These are phyloP conservation scores for Drosophila carrolli DNA, from an alignment of 1,140 invertebrate species.

Conservation along the genomic window DNA sequence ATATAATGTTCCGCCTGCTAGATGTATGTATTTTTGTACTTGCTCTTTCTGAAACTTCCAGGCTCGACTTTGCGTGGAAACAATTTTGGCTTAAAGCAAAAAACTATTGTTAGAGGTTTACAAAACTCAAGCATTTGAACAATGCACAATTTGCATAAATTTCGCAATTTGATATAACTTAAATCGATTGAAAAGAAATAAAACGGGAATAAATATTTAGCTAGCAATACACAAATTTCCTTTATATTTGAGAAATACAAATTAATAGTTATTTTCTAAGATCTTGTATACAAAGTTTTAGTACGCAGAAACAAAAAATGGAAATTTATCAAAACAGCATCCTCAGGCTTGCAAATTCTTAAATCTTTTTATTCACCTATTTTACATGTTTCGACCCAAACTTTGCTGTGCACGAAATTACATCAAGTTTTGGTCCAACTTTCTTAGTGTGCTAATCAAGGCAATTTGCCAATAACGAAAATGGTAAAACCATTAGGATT, in stretches of 20 bases:
- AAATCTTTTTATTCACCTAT: neutral
- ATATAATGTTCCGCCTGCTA: neutral
- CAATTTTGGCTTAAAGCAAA: conserved; percentile 26
- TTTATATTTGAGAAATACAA: no score
- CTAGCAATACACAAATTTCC: no score
- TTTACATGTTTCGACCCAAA: conserved; percentile 7
- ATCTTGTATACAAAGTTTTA: no score
- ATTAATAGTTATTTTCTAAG: no score
- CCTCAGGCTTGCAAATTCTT: no score
- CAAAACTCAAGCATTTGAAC: neutral
- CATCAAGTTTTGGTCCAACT: conserved; percentile 12
- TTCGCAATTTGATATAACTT: no score
- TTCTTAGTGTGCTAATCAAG: conserved; percentile 21
- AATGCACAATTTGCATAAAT: no score
- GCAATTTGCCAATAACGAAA: conserved; percentile 59
- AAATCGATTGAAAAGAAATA: no score
- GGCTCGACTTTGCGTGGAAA: conserved; percentile 19
- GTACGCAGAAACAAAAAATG: no score
- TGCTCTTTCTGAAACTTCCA: neutral
- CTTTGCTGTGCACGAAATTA: conserved; percentile 7
- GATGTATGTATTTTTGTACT: neutral
- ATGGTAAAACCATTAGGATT: conserved; percentile 67
- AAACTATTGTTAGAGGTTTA: neutral
- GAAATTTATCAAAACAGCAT: no score
- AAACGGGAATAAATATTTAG: no score